phyloP scores from a whole-genome alignment of 2,888 invertebrate species.

The Myathropa florea region DNA sequence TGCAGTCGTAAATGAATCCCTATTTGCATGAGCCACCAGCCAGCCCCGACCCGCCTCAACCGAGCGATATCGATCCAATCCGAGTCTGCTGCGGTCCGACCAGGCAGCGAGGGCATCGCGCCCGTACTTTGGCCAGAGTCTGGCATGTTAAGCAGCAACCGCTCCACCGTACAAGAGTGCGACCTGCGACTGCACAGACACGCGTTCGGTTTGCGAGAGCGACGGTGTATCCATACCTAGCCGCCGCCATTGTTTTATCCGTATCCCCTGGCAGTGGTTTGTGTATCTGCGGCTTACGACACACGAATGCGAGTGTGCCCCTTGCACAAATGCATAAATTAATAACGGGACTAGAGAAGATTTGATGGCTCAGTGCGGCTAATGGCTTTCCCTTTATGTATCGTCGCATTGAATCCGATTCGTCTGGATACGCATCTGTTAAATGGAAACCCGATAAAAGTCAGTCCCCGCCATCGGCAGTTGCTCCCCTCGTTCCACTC shows the following conservation, averaged over 20 bases:
- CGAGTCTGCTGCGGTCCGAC: background rate
- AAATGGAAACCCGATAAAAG: background rate
- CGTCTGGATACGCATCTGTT: background rate
- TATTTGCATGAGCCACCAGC: constrained; percentile 3
- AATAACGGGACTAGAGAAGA: background rate
- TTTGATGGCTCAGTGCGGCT: background rate
- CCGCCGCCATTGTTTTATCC: constrained; percentile 27
- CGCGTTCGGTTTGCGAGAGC: constrained; percentile 10
- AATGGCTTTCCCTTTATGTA: background rate
- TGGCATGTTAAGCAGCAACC: constrained; percentile 17
- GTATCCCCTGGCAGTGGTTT: constrained; percentile 16
- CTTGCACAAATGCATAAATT: constrained; percentile 26
- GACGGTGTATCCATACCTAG: background rate
- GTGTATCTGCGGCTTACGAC: background rate
- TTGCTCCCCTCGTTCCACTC: no score
- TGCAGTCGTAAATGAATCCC: constrained; percentile 16
- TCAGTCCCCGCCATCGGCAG: background rate
- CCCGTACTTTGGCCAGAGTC: background rate
- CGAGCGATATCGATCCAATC: background rate
- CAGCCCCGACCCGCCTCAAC: background rate
- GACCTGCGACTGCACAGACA: constrained; percentile 18
- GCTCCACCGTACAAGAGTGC: constrained; percentile 27
- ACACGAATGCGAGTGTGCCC: background rate
- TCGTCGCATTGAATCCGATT: no score
- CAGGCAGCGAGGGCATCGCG: background rate